Evolutionary conservation across 2,797 vertebrate species (phyloP).

Genomic region (Emys orbicularis): DNA sequence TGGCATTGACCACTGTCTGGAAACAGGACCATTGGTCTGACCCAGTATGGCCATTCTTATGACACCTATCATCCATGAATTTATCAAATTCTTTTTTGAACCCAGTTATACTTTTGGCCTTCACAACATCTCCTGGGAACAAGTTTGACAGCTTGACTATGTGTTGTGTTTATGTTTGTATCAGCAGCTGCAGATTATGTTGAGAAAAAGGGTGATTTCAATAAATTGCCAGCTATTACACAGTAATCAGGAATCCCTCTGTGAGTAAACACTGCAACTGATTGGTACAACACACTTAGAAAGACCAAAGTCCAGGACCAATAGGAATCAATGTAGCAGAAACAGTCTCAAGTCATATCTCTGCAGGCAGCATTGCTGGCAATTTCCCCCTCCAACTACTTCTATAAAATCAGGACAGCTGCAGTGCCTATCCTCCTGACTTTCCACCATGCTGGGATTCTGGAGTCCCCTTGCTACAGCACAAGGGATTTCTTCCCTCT

Average conservation of each 20-base stretch:
- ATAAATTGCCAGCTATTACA: not conserved
- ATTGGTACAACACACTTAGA: not conserved
- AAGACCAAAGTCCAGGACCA: not conserved
- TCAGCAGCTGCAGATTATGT: not conserved
- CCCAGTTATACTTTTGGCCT: too few species aligned
- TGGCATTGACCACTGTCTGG: too few species aligned
- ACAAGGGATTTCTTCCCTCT: not conserved
- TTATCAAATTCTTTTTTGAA: too few species aligned
- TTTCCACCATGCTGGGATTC: not conserved
- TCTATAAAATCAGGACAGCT: conserved; percentile 30
- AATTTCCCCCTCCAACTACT: conserved; percentile 33
- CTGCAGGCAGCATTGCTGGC: not conserved
- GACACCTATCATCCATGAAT: too few species aligned
- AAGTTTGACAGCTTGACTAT: too few species aligned
- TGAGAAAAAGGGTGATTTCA: not conserved
- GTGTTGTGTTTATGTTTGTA: not conserved
- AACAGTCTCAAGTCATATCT: not conserved
- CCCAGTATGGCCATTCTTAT: too few species aligned
- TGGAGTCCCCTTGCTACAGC: not conserved
- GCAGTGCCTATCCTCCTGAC: not conserved
- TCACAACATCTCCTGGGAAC: too few species aligned
- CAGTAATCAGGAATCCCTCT: not conserved
- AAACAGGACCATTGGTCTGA: too few species aligned
- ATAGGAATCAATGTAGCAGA: conserved; percentile 41
- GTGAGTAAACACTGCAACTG: not conserved